These are phyloP conservation scores for Anolis sagrei DNA, from an alignment of 2,113 vertebrate genomes.

Conservation along the genomic window DNA sequence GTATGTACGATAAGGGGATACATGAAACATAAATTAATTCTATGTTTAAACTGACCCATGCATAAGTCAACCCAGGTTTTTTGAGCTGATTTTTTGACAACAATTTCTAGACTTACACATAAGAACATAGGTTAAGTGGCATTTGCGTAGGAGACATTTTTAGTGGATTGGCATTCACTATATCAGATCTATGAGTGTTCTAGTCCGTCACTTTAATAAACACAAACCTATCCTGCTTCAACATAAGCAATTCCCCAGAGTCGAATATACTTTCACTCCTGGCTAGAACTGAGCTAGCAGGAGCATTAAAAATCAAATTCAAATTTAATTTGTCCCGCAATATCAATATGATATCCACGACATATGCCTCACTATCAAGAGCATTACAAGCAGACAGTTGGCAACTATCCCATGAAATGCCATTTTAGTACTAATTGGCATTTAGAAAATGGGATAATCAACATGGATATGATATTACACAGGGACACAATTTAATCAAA, in stretches of 20 bases:
- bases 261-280: background rate
- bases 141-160: background rate
- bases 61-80: no score
- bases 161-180: background rate
- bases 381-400: background rate
- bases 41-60: no score
- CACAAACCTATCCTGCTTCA: no score
- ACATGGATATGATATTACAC: background rate
- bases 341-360: background rate
- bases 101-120: no score
- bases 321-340: background rate
- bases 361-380: background rate
- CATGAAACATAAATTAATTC: no score
- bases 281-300: background rate
- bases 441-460: background rate
- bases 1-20: no score
- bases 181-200: background rate
- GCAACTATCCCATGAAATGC: slow-evolving; percentile 4
- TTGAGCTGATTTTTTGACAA: no score
- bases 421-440: background rate
- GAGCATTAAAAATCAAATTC: slow-evolving; percentile 2
- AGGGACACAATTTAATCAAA: background rate
- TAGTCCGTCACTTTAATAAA: background rate
- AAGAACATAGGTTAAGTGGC: no score
- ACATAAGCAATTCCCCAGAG: no score